Evolutionary conservation across 2,113 vertebrate species (phyloP), one percentile per base, ranked within the genome.

Genomic region (Salvelinus fontinalis): DNA sequence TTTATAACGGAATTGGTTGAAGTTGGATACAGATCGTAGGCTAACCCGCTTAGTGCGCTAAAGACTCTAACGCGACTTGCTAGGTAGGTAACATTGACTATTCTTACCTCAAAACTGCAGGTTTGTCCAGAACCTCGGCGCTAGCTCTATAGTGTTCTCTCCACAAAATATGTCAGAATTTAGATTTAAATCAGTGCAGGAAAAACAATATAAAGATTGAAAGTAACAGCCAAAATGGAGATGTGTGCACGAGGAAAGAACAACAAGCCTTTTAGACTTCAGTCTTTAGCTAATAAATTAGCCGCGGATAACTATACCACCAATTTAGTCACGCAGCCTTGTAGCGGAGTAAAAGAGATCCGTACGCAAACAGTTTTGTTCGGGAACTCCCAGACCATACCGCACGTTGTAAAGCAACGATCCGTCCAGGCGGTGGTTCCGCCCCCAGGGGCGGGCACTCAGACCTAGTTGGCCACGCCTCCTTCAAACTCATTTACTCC

Each of bases 101-200:
- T 79, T 84, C 89, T 89, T 85, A 93, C 91, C 92, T 91, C 84
- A 39, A 70, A 76, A 83, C 78, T 9, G 82, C 70, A 76, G 81
- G 78, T 84, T 79, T 24, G 83, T 69, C 73, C 54, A 18, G 77
- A 77, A 82, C 74, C 77, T 84, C 74, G 6, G 67, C 75, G 76
- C 49, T 79, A 27, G 62, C 22, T 51, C 27, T 77, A 51, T 65
- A 57, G 62, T 44, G 82, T n/a, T 68, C 11, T 78, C 72, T 49
- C 74, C 24, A 76, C 16, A 54, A 57, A 54, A 77, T 84, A 81
- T 76, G 54, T 71, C 22, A 34, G 66, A 18, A 20, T 26, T 31
- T 29, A 24, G 67, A 60, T 49, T 29, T 34, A 64, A 39, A 70
- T 20, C 13, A 78, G 62, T 64, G 68, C 18, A 51, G 62, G 18